Percentiles rank a stretch among this genome's conserved stretches.
phyloP scores from a whole-genome alignment of 2,797 vertebrate genomes.

The Denticeps clupeoides region DNA sequence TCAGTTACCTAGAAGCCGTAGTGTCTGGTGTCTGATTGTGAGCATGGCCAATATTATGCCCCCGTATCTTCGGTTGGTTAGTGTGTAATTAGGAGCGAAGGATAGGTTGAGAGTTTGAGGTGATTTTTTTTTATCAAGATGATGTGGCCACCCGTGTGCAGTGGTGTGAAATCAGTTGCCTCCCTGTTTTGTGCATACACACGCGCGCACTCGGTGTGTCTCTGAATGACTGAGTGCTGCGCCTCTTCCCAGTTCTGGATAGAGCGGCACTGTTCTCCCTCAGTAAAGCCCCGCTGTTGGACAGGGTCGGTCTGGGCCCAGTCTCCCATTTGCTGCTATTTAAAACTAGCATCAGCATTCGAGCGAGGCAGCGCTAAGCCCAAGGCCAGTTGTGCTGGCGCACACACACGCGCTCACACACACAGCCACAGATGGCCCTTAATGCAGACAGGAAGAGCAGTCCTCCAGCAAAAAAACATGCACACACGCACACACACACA shows the following conservation, averaged over 20 bases:
- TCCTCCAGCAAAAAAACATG: not conserved
- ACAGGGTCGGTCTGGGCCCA: conserved; percentile 7
- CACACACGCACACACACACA: too few species aligned
- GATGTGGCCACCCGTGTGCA: too few species aligned
- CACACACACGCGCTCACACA: conserved; percentile 3
- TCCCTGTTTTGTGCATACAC: too few species aligned
- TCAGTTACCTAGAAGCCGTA: not conserved
- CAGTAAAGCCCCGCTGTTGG: conserved; percentile 21
- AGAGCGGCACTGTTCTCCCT: conserved; percentile 6
- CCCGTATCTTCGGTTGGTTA: too few species aligned
- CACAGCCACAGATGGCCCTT: conserved; percentile 46
- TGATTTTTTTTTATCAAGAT: too few species aligned
- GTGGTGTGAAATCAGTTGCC: too few species aligned
- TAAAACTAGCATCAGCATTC: conserved; percentile 20
- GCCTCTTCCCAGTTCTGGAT: not conserved
- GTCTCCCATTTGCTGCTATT: conserved; percentile 14
- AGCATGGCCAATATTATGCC: too few species aligned
- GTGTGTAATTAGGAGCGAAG: too few species aligned
- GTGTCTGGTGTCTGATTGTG: too few species aligned
- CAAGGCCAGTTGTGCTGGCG: conserved; percentile 10
- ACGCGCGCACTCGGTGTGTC: too few species aligned
- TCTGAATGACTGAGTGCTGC: not conserved
- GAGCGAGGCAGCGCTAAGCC: conserved; percentile 13
- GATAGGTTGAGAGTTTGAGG: too few species aligned
- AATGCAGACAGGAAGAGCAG: conserved; percentile 17